A percentile compares a stretch with the other conserved stretches of the same genome.
Evolutionary conservation across 2,797 vertebrate species (phyloP).

Genomic region (Oreochromis mossambicus): DNA sequence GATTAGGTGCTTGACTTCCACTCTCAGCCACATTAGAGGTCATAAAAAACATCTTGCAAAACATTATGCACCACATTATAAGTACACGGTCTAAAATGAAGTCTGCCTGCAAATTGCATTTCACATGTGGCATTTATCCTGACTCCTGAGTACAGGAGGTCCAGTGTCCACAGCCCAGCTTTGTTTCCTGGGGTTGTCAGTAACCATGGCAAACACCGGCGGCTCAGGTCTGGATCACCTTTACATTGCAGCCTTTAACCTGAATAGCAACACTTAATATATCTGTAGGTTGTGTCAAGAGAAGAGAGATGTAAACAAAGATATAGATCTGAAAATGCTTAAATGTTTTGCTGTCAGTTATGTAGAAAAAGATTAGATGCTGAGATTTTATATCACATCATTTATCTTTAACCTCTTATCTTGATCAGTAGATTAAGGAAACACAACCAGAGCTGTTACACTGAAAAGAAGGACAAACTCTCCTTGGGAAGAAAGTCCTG

Average conservation of each 20-base stretch:
- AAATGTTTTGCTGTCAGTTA: neutral
- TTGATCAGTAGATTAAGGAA: neutral
- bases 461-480: neutral
- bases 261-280: neutral
- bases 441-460: neutral
- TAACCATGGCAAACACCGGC: constrained; percentile 13
- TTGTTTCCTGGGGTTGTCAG: neutral
- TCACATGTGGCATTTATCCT: neutral
- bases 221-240: neutral
- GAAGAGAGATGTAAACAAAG: neutral
- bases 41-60: constrained; percentile 12
- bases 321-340: neutral
- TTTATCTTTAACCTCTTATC: neutral
- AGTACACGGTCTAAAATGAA: neutral
- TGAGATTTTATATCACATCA: neutral
- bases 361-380: neutral
- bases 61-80: neutral
- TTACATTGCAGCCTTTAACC: neutral
- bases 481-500: neutral
- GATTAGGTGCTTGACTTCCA: constrained; percentile 45
- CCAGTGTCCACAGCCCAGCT: neutral
- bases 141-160: constrained; percentile 1
- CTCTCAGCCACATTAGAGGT: constrained; percentile 43
- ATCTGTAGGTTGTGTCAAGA: neutral
- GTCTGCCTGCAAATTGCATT: neutral